phyloP scores from a whole-genome alignment of 2,888 invertebrate genomes.

The Drosophila borealis region DNA sequence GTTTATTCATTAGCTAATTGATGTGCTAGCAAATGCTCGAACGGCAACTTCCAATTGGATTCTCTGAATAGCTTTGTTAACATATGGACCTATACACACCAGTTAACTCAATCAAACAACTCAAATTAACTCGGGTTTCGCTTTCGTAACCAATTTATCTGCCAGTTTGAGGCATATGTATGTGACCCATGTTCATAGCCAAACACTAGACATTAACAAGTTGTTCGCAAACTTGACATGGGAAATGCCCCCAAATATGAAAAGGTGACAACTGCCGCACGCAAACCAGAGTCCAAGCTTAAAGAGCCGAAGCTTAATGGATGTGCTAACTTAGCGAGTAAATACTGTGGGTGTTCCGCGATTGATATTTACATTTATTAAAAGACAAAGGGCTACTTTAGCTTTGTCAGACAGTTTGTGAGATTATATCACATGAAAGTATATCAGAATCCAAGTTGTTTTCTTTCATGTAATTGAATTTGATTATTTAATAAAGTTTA shows the following conservation, averaged over 20 bases:
- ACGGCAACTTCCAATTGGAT: conserved; percentile 45
- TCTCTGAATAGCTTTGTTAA: conserved; percentile 33
- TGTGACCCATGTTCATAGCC: conserved; percentile 22
- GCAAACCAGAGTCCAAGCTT: conserved; percentile 26
- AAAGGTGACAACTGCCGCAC: conserved; percentile 26
- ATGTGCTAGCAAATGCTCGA: conserved; percentile 24
- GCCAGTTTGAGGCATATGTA: conserved; percentile 16
- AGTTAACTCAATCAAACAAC: conserved; percentile 23
- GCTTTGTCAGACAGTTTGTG: neutral
- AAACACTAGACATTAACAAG: conserved; percentile 23
- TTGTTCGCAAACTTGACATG: conserved; percentile 57
- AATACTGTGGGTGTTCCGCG: conserved; percentile 36
- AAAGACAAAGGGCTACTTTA: neutral
- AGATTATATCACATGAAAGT: neutral
- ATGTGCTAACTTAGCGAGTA: conserved; percentile 42
- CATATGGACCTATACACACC: conserved; percentile 26
- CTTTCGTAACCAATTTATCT: conserved; percentile 39
- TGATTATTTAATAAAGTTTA: too few species aligned
- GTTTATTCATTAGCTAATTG: conserved; percentile 44
- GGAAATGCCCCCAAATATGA: conserved; percentile 60
- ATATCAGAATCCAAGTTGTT: too few species aligned
- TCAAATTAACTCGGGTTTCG: conserved; percentile 10
- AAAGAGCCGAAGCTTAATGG: conserved; percentile 34
- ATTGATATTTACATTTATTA: neutral
- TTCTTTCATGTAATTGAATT: too few species aligned